Evolutionary conservation across 2,797 vertebrate genomes (phyloP), one percentile per base, ranked within the genome.

Genomic region (Meda fulgida): DNA sequence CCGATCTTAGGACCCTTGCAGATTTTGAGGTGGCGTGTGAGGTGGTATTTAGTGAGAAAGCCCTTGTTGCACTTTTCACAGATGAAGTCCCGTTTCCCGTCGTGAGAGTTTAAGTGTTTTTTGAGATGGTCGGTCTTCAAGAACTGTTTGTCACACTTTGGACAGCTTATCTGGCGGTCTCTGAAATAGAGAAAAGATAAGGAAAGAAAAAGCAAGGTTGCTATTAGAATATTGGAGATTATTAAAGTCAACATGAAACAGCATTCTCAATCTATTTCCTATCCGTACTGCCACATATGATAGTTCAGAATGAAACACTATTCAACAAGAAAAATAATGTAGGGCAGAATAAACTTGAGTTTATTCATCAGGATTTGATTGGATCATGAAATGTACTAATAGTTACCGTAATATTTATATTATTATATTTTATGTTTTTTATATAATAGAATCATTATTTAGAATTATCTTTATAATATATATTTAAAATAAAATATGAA

Each of bases 41-140:
- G 97, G 93, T 99, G 98, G 81, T 99, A 99, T 88, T 99, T 99
- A 85, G 98, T 99, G 90, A 99, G 96, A 86, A 99, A 99, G 87
- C 97, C 98, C 91, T 99, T 99, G 87, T 97, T 96, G 89, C 98
- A 99, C 90, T 99, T 99, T 91, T 99, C 98, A 84, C 98, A 99
- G 87, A 99, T 96, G 89, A 98, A 99, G 95, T 99, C 98, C 82
- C 98, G 93, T 60, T 97, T 97, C 84, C 98, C 98, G 90, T 99
- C 97, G 0, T 99, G 98, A 72, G 98, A 99, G 91, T 99, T 99
- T 92, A 99, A 96, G 91, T 99, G 98, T 89, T 99, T 99, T 93
- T 99, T 99, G 85, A 99, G 93, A 90, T 99, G 97, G 91, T 98
- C 98, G 76, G 97, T 97, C 91, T 98, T 97, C 85, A 97, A 92